These are phyloP conservation scores for Scaptomyza pallida DNA, from an alignment of 1,140 invertebrate species.

Conservation along the genomic window DNA sequence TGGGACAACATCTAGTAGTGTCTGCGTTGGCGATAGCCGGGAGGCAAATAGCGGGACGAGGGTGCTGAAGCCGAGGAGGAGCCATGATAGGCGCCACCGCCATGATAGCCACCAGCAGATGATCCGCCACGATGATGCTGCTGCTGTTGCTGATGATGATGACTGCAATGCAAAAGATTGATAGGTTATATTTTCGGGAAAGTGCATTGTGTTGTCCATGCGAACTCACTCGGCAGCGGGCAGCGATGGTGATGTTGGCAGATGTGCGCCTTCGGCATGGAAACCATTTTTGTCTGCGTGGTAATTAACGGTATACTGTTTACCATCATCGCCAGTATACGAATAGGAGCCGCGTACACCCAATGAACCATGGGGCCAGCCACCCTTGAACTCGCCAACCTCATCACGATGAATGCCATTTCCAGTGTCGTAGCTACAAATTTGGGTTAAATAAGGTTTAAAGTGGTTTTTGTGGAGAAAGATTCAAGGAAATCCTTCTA, in stretches of 20 bases:
- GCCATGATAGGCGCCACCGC: conserved; percentile 51
- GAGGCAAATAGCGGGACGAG: conserved; percentile 59
- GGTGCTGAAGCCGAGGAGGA: conserved; percentile 41
- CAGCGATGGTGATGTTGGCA: conserved; percentile 89
- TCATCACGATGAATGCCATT: conserved; percentile 86
- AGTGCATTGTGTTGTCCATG: no score
- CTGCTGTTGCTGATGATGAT: conserved; percentile 31
- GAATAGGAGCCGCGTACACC: conserved; percentile 88
- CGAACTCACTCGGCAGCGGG: conserved; percentile 84
- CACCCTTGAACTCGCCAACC: conserved; percentile 85
- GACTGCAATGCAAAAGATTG: no score
- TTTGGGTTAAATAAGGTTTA: neutral
- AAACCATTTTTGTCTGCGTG: conserved; percentile 87
- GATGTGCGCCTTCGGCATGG: conserved; percentile 89
- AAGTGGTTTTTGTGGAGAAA: no score
- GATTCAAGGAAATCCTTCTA: no score
- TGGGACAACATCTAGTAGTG: conserved; percentile 40
- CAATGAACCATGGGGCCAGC: conserved; percentile 85
- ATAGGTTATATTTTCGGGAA: no score
- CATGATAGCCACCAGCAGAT: conserved; percentile 39
- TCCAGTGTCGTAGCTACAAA: conserved; percentile 85
- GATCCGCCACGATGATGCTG: conserved; percentile 29
- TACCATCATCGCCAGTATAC: conserved; percentile 86
- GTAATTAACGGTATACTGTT: conserved; percentile 89
- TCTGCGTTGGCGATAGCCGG: conserved; percentile 66